Evolutionary conservation across 2,113 vertebrate genomes (phyloP), one percentile per base, ranked within the genome.

Genomic region (Mormoops blainvillei): DNA sequence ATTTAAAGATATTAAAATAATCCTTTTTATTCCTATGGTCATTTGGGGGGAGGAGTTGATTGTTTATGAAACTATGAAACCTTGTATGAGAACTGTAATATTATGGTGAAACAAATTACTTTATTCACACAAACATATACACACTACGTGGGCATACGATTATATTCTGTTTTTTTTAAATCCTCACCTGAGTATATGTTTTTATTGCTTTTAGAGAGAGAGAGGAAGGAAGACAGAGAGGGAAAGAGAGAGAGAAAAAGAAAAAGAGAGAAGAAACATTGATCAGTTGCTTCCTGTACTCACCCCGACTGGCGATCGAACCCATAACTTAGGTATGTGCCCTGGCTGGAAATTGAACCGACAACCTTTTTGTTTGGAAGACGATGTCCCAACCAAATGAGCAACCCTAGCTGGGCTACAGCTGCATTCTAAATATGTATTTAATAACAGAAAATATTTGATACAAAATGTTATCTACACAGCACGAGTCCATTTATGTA

Each of bases 341-440:
- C 28, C 61, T 63, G 26, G 58, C 26, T 31, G 61, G 61, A 28
- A 31, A 63, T 63, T 4, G 61, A 63, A 63, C 26, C 28, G 26
- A 13, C 61, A 28, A 14, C 26, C 28, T 31, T 31, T 63, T 63
- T 11, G 28, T 31, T 11, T 61, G 13, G 26, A 28, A 11, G 28
- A 63, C 3, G 2, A 31, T 24, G 31, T 12, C 31, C 61, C 28
- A 63, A 31, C 12, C 61, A 63, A 31, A 63, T 63, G 28, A 63
- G 12, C 61, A 26, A 63, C 61, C 28, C 4, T 2, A 13, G 11
- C 61, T 63, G 28, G 61, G 28, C 28, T 70, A 65, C 26, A 89
- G 94, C 91, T 81, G 58, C 43, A 19, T 41, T 91, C 33, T 65
- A 91, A 96, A 33, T 68, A 85, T 94, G 33, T 85, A 89, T 63